Evolutionary conservation across 2,888 invertebrate genomes (phyloP).

Genomic region (Scaptomyza polygonia): DNA sequence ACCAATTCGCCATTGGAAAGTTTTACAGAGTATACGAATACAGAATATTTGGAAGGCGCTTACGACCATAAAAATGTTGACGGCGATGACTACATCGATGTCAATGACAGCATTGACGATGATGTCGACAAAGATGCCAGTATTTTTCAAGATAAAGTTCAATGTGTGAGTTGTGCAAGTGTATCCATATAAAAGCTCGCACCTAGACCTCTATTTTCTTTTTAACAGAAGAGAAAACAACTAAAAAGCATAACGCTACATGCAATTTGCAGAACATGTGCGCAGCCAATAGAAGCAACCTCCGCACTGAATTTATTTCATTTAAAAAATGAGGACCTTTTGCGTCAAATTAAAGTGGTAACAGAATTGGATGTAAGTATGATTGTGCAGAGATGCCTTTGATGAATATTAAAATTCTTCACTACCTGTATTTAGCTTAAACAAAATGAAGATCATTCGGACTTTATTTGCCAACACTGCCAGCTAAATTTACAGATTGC

Average conservation of each 20-base stretch:
- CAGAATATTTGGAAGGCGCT: slow-evolving; percentile 37
- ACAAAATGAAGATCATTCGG: slow-evolving; percentile 34
- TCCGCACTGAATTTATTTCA: slow-evolving; percentile 40
- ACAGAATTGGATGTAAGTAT: slow-evolving; percentile 45
- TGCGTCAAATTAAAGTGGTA: slow-evolving; percentile 42
- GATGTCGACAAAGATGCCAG: not conserved
- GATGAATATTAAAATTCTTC: not conserved
- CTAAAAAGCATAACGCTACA: not conserved
- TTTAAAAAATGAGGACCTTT: slow-evolving; percentile 19
- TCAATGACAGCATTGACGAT: slow-evolving; percentile 2
- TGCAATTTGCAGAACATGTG: slow-evolving; percentile 52
- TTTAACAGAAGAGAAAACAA: slow-evolving; percentile 7
- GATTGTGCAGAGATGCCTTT: not conserved
- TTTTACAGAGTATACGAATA: slow-evolving; percentile 28
- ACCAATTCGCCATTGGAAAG: slow-evolving; percentile 18
- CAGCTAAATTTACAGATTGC: slow-evolving; percentile 47
- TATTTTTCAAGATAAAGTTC: not conserved
- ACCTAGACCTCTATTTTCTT: not conserved
- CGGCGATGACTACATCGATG: not conserved
- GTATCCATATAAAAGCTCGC: not conserved
- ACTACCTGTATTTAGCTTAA: slow-evolving; percentile 22
- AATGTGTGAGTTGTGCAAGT: slow-evolving; percentile 1
- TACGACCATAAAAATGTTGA: slow-evolving; percentile 5
- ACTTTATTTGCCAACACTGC: slow-evolving; percentile 49
- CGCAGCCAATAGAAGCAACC: slow-evolving; percentile 20